Percentiles rank a stretch among this genome's conserved stretches.
Conservation (phyloP, 1,140 invertebrate genomes). For the Mercenaria mercenaria region DNA sequence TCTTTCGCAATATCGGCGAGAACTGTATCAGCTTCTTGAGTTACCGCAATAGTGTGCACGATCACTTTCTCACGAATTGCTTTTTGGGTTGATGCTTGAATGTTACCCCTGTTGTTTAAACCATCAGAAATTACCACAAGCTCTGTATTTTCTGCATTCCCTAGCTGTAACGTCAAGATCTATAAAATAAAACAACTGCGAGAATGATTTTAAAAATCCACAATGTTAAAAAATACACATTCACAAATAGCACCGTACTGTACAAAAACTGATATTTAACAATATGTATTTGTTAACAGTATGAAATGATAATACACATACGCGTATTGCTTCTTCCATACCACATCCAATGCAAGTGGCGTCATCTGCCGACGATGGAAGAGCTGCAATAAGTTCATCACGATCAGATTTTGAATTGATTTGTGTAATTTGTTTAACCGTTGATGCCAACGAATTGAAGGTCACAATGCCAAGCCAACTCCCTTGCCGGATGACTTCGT, state of each 20-base stretch:
- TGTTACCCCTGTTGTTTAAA: not conserved
- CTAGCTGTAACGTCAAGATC: not conserved
- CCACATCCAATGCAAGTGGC: constrained; percentile 40
- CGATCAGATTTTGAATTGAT: not conserved
- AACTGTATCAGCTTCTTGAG: not conserved
- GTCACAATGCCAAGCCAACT: constrained; percentile 34
- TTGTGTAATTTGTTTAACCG: not conserved
- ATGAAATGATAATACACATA: too few relatives aligned
- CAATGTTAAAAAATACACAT: too few relatives aligned
- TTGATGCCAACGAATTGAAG: not conserved
- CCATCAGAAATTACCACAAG: not conserved
- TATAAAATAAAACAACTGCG: too few relatives aligned
- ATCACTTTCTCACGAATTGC: constrained; percentile 5
- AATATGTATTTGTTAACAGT: too few relatives aligned
- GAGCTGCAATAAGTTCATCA: not conserved
- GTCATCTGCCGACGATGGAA: not conserved
- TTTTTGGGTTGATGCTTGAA: not conserved
- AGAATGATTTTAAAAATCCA: too few relatives aligned
- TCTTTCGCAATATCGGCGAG: not conserved
- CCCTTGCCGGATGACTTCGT: not conserved
- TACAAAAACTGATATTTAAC: too few relatives aligned
- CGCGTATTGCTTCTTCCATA: constrained; percentile 32
- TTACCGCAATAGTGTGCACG: constrained; percentile 4
- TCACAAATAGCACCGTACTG: too few relatives aligned
- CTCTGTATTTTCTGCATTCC: not conserved